A percentile compares a stretch with the other conserved stretches of the same genome.
Conservation (phyloP, 2,113 vertebrate genomes). For the Nothocercus julius region DNA sequence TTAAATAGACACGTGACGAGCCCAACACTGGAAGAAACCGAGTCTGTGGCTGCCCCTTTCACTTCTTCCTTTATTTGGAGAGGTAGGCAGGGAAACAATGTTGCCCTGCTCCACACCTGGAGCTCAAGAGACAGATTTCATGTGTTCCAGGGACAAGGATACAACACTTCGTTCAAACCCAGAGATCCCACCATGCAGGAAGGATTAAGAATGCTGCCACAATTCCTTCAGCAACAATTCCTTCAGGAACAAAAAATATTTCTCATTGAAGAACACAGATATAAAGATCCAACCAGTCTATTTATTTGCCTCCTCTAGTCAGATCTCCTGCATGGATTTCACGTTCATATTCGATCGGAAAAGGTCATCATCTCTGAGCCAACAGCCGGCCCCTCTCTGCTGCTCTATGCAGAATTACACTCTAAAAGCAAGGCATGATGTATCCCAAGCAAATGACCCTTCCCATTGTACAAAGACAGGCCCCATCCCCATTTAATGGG, state of each 20-base stretch:
- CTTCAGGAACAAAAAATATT: neutral
- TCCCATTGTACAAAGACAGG: neutral
- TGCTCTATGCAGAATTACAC: neutral
- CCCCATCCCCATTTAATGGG: neutral
- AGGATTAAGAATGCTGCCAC: neutral
- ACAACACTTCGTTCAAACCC: neutral
- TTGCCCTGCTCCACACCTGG: neutral
- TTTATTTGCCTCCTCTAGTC: neutral
- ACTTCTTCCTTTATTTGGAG: neutral
- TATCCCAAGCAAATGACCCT: neutral
- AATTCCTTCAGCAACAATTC: neutral
- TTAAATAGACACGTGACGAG: neutral
- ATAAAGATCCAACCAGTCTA: neutral
- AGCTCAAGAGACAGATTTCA: neutral
- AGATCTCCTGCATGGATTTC: accelerated
- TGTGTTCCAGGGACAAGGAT: neutral
- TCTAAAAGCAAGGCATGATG: neutral
- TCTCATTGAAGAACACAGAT: neutral
- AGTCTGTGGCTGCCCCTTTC: neutral
- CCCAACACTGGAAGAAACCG: neutral
- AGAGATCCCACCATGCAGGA: neutral
- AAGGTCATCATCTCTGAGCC: neutral
- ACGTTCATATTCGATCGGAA: neutral
- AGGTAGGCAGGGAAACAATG: neutral
- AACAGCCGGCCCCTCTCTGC: neutral